A percentile compares a stretch with the other conserved stretches of the same genome.
phyloP scores from a whole-genome alignment of 2,888 invertebrate species.

The Leucoma salicis region DNA sequence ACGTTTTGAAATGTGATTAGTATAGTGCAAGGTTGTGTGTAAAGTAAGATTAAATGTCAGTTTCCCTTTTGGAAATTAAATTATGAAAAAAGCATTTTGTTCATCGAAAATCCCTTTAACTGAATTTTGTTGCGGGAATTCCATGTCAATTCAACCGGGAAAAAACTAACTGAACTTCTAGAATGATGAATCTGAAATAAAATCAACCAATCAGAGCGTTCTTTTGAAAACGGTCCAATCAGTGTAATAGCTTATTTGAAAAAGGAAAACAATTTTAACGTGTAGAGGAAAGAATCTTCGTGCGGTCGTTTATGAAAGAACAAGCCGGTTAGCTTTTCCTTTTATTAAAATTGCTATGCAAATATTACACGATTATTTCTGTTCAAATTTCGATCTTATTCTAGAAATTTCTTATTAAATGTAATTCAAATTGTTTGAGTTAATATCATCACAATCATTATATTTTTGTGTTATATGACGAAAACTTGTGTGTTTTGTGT shows the following conservation, averaged over 20 bases:
- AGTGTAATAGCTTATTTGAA: constrained; percentile 20
- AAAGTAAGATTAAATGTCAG: too few species aligned
- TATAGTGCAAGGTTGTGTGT: too few species aligned
- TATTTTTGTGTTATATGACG: too few species aligned
- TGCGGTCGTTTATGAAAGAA: neutral
- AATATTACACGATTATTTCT: too few species aligned
- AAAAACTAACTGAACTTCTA: constrained; percentile 18
- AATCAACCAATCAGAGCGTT: constrained; percentile 21
- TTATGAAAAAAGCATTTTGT: constrained; percentile 15
- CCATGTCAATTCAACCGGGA: neutral
- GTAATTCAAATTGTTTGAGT: too few species aligned
- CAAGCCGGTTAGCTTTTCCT: too few species aligned
- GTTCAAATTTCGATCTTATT: too few species aligned
- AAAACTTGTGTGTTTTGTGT: too few species aligned
- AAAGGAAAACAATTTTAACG: constrained; percentile 15
- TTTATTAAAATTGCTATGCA: neutral
- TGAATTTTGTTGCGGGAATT: constrained; percentile 12
- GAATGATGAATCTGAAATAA: constrained; percentile 15
- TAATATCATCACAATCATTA: too few species aligned
- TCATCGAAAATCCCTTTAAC: constrained; percentile 13
- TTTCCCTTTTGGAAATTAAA: too few species aligned
- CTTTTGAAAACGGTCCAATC: constrained; percentile 29
- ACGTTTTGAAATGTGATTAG: too few species aligned
- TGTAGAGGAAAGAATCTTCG: constrained; percentile 12
- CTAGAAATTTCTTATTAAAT: too few species aligned